Base-by-base conservation (phyloP, 1,140 invertebrate species). In the Cryptotermes secundus region DNA sequence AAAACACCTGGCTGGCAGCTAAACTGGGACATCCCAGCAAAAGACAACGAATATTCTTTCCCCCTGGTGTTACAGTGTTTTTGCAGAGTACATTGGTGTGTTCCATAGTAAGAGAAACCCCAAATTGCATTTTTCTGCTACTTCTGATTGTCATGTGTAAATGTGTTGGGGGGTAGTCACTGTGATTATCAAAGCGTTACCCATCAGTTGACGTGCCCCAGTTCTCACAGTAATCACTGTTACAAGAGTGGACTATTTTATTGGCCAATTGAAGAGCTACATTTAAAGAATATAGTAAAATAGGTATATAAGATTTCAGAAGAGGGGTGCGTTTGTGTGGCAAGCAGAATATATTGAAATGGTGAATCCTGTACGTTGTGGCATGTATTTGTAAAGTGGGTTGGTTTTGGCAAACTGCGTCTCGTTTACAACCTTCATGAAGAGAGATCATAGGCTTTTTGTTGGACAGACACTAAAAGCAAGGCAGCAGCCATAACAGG, bases 21-120 rank as follows among this genome's bases (percentile, higher is more conserved):
- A 72, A 72, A n/a, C n/a, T 72, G n/a, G 9, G 9, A 72, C n/a
- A n/a, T 31, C 59, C n/a, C 26, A 14, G 31, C 14, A n/a, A 72
- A 72, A 49, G 45, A 72, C 59, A 72, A 72, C 59, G 59, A 72
- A 72, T 72, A n/a, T 72, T 72, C n/a, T n/a, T 31, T 26, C n/a
- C n/a, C 59, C 26, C 59, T 72, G 59, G 59, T 72, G 59, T 72
- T 72, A 72, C 16, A 49, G 45, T 72, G n/a, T 72, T 26, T 72
- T 72, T 72, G n/a, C 59, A 72, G n/a, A 59, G 53, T 72, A 31
- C 31, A n/a, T 72, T 72, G 59, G 59, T 72, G 59, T 72, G n/a
- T 72, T 72, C 59, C n/a, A 72, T 72, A 72, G 59, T 72, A 26
- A 72, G 1, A 24, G 53, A 72, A 31, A 72, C n/a, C 59, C 59